phyloP scores from a whole-genome alignment of 2,888 invertebrate species.

The Loripinus fragilis region DNA sequence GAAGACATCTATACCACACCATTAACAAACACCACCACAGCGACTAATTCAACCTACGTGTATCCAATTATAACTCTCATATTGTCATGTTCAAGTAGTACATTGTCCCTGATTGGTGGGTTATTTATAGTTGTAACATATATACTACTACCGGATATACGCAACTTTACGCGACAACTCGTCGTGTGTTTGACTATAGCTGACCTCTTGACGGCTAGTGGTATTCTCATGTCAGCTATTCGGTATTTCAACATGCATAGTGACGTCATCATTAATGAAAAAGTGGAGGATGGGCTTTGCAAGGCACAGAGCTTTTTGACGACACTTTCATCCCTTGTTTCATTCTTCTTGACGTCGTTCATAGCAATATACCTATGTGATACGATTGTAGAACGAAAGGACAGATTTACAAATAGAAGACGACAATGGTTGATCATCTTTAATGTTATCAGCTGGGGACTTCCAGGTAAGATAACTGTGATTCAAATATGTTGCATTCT shows the following conservation, averaged over 20 bases:
- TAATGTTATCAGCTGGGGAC: neutral
- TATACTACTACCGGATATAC: slow-evolving; percentile 25
- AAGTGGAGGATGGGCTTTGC: neutral
- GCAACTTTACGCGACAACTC: slow-evolving; percentile 36
- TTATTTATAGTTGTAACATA: slow-evolving; percentile 42
- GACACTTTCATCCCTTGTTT: neutral
- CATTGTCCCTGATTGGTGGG: slow-evolving; percentile 44
- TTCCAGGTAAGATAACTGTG: neutral
- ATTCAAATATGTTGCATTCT: no score
- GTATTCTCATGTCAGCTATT: slow-evolving; percentile 17
- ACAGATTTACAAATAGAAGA: neutral
- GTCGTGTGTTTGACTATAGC: slow-evolving; percentile 49
- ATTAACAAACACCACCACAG: no score
- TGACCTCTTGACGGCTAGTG: slow-evolving; percentile 37
- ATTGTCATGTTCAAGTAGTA: neutral
- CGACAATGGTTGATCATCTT: neutral
- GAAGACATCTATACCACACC: no score
- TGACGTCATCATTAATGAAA: neutral
- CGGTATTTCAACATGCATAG: neutral
- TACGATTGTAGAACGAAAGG: neutral
- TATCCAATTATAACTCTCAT: neutral
- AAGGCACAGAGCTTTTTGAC: neutral
- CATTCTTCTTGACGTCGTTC: neutral
- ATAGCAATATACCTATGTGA: neutral
- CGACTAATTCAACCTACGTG: no score